Conservation (phyloP, 2,888 invertebrate species). For the Sarcophaga variegata region DNA sequence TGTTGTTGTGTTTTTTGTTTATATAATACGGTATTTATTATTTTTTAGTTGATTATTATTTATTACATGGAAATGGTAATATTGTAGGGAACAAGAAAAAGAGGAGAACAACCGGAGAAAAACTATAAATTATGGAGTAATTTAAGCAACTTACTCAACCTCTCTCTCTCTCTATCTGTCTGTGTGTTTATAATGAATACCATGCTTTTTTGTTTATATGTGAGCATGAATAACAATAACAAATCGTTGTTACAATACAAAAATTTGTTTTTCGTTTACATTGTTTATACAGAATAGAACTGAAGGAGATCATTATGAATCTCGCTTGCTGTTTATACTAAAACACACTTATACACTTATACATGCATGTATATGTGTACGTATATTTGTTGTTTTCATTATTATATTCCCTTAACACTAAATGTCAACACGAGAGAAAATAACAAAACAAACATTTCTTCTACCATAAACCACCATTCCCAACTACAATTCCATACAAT, state of each 20-base stretch:
- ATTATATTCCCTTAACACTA: constrained; percentile 58
- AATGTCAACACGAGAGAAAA: constrained; percentile 60
- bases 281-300: not conserved
- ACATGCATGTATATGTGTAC: not conserved
- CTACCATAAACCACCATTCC: not conserved
- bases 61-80: constrained; percentile 21
- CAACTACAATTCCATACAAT: not conserved
- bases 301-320: not conserved
- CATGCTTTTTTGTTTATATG: constrained; percentile 10
- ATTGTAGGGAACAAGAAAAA: constrained; percentile 20
- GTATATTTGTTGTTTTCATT: constrained; percentile 27
- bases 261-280: constrained; percentile 18
- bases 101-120: not conserved
- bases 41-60: constrained; percentile 55
- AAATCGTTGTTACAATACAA: not conserved
- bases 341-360: no score
- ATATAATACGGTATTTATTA: constrained; percentile 43
- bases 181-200: not conserved
- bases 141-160: constrained; percentile 6
- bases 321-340: no score
- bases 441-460: constrained; percentile 27
- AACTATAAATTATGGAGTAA: constrained; percentile 51
- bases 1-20: not conserved
- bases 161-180: not conserved
- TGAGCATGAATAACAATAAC: not conserved